Evolutionary conservation across 2,888 invertebrate species (phyloP), one percentile per base, ranked within the genome.

Genomic region (Enchytraeus crypticus): DNA sequence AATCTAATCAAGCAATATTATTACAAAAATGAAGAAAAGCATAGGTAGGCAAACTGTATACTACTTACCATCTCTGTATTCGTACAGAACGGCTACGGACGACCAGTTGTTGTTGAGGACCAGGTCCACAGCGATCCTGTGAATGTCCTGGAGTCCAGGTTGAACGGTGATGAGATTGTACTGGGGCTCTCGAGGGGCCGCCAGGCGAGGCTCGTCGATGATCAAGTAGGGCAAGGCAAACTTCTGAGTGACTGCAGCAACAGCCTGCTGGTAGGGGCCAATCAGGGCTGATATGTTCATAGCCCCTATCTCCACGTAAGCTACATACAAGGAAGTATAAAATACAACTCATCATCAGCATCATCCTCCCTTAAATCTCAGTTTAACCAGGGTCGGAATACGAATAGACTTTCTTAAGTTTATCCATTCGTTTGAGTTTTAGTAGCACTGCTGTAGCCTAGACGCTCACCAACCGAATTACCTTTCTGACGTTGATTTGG

Each of bases 211-310:
- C n/a, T 59, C 59, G 14, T 71, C 69, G 21, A 73, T 74, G 56
- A 74, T 71, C 57, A 74, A 70, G 59, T 72, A 76, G 0, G 74
- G 73, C 5, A 75, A 70, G 23, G 71, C 70, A 23, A 71, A 66
- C 59, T 71, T 65, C 55, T 72, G 70, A 3, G 72, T 68, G 21
- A 72, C 71, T 5, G 67, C 62, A 4, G 72, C 72, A 30, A 71
- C 67, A 18, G 70, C 59, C 59, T 70, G 65, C 49, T 68, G 68
- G 64, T 70, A 75, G 2, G 70, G 69, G 5, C 74, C 76, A 14
- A 76, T 69, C 23, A 75, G 59, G 2, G 71, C 72, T 21, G 69
- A 65, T 3, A 73, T 65, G 34, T 68, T 68, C 4, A 53, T 53
- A 8, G 61, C 59, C 11, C 66, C 64, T 18, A 66, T 61, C 30